phyloP scores from a whole-genome alignment of 2,888 invertebrate species.

The Apantesis nais region DNA sequence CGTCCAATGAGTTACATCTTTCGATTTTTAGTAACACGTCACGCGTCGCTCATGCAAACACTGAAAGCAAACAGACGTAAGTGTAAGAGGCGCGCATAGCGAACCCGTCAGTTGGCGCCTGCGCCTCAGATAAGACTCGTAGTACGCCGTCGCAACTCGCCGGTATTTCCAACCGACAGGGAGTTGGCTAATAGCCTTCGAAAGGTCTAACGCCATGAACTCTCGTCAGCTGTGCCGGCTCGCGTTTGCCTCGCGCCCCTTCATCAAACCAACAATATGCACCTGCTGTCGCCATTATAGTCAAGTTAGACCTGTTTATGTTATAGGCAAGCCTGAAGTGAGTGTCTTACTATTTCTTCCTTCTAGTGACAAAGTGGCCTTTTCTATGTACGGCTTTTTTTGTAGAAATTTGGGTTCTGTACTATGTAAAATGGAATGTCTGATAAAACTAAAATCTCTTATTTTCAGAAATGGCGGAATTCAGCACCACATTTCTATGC shows the following conservation, averaged over 20 bases:
- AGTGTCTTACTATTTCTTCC: constrained; percentile 63
- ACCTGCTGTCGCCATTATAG: constrained; percentile 70
- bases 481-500: constrained; percentile 80
- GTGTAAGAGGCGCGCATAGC: constrained; percentile 53
- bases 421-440: not conserved
- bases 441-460: constrained; percentile 18
- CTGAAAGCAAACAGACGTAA: constrained; percentile 69
- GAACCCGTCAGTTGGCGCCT: constrained; percentile 73
- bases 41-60: constrained; percentile 63
- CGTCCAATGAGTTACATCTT: constrained; percentile 18
- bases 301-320: constrained; percentile 81
- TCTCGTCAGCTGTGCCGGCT: constrained; percentile 74
- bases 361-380: constrained; percentile 28
- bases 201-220: constrained; percentile 62
- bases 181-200: constrained; percentile 33
- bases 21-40: constrained; percentile 58
- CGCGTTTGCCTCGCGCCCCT: constrained; percentile 52
- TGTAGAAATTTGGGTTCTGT: not conserved
- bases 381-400: constrained; percentile 24
- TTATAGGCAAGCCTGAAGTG: constrained; percentile 74
- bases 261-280: constrained; percentile 58
- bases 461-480: constrained; percentile 82
- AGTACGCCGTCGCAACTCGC: constrained; percentile 61
- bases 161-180: constrained; percentile 32
- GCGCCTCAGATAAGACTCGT: constrained; percentile 64